Conservation (phyloP, 2,797 vertebrate genomes). For the Cercopithecus petaurista region DNA sequence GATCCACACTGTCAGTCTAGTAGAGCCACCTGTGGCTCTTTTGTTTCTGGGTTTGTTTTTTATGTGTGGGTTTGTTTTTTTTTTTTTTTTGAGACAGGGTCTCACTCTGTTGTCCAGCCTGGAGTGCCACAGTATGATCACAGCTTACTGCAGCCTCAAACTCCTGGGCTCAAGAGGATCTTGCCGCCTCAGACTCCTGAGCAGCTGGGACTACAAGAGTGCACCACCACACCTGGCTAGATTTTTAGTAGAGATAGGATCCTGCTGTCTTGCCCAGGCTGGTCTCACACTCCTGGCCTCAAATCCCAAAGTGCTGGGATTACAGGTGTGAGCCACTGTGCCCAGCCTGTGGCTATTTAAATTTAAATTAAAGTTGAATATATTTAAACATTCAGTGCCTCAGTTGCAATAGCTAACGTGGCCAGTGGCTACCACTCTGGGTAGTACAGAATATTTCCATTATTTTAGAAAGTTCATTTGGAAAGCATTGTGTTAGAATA, state of each 20-base stretch:
- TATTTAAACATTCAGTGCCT: not conserved
- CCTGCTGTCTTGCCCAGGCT: not conserved
- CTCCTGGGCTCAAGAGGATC: not conserved
- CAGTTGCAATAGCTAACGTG: not conserved
- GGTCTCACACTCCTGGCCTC: not conserved
- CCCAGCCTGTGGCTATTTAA: not conserved
- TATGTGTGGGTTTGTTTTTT: too few species aligned
- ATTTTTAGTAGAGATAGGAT: not conserved
- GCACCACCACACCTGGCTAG: not conserved
- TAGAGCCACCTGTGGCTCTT: not conserved
- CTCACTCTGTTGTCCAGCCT: not conserved
- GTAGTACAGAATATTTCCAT: fast-evolving
- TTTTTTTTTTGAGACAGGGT: not conserved
- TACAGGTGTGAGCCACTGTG: not conserved
- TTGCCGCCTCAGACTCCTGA: not conserved
- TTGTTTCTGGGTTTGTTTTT: not conserved
- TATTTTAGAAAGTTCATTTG: not conserved
- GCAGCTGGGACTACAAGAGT: not conserved
- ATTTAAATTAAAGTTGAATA: not conserved
- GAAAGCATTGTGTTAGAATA: fast-evolving
- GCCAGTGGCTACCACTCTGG: fast-evolving
- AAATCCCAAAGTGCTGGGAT: not conserved
- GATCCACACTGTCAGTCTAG: not conserved
- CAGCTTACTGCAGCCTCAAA: not conserved
- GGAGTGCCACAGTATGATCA: not conserved